These are phyloP conservation scores for Phrynosoma platyrhinos DNA, from an alignment of 2,113 vertebrate genomes.

Conservation along the genomic window DNA sequence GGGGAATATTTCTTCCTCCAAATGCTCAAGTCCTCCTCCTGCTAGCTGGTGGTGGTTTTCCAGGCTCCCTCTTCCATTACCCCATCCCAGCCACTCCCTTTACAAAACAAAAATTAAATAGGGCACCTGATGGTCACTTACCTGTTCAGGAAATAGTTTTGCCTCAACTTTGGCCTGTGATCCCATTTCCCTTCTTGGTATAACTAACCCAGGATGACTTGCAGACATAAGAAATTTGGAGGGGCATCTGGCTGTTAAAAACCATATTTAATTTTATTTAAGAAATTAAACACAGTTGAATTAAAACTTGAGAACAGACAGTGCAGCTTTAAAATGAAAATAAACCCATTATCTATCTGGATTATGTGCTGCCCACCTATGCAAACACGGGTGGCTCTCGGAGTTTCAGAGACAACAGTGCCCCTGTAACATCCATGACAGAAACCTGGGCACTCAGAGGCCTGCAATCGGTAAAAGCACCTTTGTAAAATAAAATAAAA, in stretches of 20 bases:
- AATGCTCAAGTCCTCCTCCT: background rate
- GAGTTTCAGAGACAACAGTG: background rate
- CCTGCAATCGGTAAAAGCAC: background rate
- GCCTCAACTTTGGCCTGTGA: rapidly evolving
- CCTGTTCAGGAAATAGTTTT: slow-evolving; percentile 8
- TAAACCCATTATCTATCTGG: slow-evolving; percentile 15
- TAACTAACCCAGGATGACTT: background rate
- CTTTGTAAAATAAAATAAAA: slow-evolving; percentile 28
- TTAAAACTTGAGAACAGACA: slow-evolving; percentile 74
- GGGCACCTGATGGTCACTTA: no score
- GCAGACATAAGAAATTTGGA: slow-evolving; percentile 40
- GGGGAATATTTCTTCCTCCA: background rate
- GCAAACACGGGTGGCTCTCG: background rate
- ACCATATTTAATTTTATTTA: slow-evolving; percentile 75
- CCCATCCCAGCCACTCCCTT: no score
- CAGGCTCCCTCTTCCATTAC: no score
- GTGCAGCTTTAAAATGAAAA: slow-evolving; percentile 47
- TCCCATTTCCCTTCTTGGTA: background rate
- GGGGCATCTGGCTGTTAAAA: slow-evolving; percentile 76
- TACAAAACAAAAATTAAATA: background rate
- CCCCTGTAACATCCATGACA: slow-evolving; percentile 12
- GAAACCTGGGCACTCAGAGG: background rate
- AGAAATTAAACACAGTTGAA: slow-evolving; percentile 80
- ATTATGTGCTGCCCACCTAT: slow-evolving; percentile 1
- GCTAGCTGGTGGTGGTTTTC: background rate